Percentiles rank a stretch among this genome's conserved stretches.
phyloP scores from a whole-genome alignment of 1,140 invertebrate species.

The Leptoteleia sp. region DNA sequence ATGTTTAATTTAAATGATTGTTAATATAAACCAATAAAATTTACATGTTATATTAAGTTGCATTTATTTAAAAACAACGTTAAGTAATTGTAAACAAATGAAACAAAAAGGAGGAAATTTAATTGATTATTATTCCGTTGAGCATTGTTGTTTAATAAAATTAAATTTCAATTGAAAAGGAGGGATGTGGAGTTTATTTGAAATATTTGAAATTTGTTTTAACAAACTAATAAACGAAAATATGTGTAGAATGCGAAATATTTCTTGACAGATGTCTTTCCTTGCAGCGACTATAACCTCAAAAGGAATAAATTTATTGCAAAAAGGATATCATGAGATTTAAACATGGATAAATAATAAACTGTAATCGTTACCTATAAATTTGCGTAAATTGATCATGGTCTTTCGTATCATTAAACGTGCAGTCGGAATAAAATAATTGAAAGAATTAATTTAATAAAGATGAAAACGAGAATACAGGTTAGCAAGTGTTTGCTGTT shows the following conservation, averaged over 20 bases:
- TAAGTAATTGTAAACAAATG: too few relatives aligned
- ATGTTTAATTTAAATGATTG: too few relatives aligned
- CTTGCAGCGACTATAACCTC: slow-evolving; percentile 12
- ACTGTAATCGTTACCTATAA: slow-evolving; percentile 75
- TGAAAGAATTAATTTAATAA: slow-evolving; percentile 39
- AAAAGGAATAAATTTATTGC: not conserved
- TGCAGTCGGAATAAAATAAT: slow-evolving; percentile 47
- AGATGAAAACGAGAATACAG: slow-evolving; percentile 65
- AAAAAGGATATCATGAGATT: not conserved
- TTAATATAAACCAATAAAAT: too few relatives aligned
- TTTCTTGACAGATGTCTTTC: slow-evolving; percentile 51
- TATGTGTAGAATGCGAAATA: slow-evolving; percentile 39
- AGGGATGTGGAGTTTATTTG: too few relatives aligned
- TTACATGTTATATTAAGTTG: too few relatives aligned
- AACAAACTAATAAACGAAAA: not conserved
- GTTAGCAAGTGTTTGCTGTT: slow-evolving; percentile 76
- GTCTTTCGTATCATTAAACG: slow-evolving; percentile 73
- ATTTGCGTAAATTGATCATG: slow-evolving; percentile 80
- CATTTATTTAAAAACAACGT: too few relatives aligned
- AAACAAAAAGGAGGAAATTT: too few relatives aligned
- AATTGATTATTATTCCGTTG: too few relatives aligned
- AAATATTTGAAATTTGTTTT: too few relatives aligned
- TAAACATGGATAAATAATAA: slow-evolving; percentile 10
- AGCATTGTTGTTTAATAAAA: too few relatives aligned
- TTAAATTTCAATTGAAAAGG: too few relatives aligned